Percentiles rank a stretch among this genome's conserved stretches.
These are phyloP conservation scores for Syrmaticus mikado DNA, from an alignment of 2,113 vertebrate genomes.

Conservation along the genomic window DNA sequence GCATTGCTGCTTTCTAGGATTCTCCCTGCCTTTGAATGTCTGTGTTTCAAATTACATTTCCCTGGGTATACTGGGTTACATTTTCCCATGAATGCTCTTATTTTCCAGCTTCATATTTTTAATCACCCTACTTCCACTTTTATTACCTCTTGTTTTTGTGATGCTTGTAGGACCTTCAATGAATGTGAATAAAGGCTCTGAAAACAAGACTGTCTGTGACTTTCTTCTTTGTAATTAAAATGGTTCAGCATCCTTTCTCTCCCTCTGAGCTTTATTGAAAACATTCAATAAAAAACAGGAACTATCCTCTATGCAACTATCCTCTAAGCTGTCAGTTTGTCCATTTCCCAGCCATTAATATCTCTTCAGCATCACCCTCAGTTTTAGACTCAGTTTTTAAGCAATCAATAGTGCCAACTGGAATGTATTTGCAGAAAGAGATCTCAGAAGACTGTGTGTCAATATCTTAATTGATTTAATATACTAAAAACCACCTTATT, in stretches of 20 bases:
- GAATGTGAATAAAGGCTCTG: background rate
- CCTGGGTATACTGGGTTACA: slow-evolving; percentile 52
- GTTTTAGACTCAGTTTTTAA: background rate
- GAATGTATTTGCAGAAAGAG: background rate
- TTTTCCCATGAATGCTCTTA: slow-evolving; percentile 67
- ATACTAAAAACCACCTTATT: background rate
- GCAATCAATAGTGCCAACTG: background rate
- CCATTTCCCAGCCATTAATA: background rate
- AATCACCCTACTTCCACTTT: background rate
- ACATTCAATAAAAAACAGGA: background rate
- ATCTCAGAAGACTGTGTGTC: background rate
- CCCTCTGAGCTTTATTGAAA: background rate
- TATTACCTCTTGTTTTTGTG: slow-evolving; percentile 5
- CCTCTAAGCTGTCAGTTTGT: background rate
- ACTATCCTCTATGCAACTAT: background rate
- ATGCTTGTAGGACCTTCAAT: background rate
- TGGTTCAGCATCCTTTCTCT: background rate
- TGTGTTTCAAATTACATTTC: slow-evolving; percentile 67
- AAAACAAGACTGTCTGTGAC: background rate
- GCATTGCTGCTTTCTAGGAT: slow-evolving; percentile 65
- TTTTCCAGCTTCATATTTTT: slow-evolving; percentile 45
- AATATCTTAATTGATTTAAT: background rate
- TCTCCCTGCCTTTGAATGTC: slow-evolving; percentile 54
- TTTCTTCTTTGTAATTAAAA: background rate
- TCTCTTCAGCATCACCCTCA: background rate